A percentile compares a stretch with the other conserved stretches of the same genome.
phyloP scores from a whole-genome alignment of 1,140 invertebrate genomes.

The Calosoma granatense region DNA sequence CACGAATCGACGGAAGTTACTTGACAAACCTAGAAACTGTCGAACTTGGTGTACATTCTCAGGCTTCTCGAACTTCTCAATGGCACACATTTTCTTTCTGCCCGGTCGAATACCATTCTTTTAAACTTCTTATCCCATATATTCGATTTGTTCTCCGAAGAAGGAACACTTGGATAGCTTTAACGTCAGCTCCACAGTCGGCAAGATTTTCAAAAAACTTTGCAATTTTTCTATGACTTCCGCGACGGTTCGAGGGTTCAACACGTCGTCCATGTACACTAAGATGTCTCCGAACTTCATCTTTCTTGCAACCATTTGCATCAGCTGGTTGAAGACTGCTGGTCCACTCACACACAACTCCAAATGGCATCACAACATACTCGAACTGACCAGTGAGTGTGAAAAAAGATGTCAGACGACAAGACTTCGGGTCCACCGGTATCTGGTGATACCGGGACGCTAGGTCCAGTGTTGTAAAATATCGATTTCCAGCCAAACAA shows the following conservation, averaged over 20 bases:
- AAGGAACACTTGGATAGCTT: constrained; percentile 26
- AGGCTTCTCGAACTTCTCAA: constrained; percentile 20
- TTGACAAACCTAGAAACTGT: constrained; percentile 32
- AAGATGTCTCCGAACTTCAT: constrained; percentile 8
- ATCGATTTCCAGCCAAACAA: no score
- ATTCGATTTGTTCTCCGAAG: constrained; percentile 16
- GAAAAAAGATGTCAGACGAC: no score
- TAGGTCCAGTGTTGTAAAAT: no score
- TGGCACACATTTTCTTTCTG: constrained; percentile 20
- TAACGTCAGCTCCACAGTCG: constrained; percentile 15
- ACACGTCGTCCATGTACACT: constrained; percentile 18
- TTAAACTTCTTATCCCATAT: constrained; percentile 17
- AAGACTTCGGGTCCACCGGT: constrained; percentile 7
- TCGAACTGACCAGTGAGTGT: constrained; percentile 27
- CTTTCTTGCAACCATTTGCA: constrained; percentile 26
- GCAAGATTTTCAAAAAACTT: constrained; percentile 19
- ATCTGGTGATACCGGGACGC: constrained; percentile 14
- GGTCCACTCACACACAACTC: constrained; percentile 27
- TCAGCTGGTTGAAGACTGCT: constrained; percentile 31
- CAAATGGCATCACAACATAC: constrained; percentile 27
- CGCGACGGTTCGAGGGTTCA: constrained; percentile 16
- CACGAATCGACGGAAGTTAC: constrained; percentile 29
- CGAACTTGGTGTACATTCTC: constrained; percentile 26
- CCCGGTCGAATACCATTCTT: constrained; percentile 17
- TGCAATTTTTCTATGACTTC: constrained; percentile 17